Percentiles rank a stretch among this genome's conserved stretches.
These are phyloP conservation scores for Strigops habroptila DNA, from an alignment of 2,113 vertebrate genomes.

Conservation along the genomic window DNA sequence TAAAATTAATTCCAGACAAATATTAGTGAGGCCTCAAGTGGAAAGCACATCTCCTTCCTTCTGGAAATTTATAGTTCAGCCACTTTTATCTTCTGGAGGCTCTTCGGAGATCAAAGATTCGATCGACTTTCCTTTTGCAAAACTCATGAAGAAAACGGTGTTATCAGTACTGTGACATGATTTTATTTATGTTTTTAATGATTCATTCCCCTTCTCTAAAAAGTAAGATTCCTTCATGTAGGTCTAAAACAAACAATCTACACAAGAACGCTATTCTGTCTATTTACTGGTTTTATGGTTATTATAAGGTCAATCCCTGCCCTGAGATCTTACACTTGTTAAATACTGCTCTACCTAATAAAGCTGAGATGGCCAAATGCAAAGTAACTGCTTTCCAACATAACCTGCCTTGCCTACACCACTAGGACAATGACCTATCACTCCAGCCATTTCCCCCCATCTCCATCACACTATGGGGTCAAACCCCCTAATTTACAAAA, in stretches of 20 bases:
- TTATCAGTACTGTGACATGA: neutral
- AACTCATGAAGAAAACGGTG: neutral
- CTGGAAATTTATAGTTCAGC: slow-evolving; percentile 36
- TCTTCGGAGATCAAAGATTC: slow-evolving; percentile 41
- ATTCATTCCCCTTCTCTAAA: neutral
- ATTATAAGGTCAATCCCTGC: neutral
- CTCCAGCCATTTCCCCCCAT: neutral
- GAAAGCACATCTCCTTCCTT: slow-evolving; percentile 41
- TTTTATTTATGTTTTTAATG: neutral
- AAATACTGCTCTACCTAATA: neutral
- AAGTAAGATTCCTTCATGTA: neutral
- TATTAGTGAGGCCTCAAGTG: slow-evolving; percentile 22
- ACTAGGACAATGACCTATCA: neutral
- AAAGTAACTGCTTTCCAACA: neutral
- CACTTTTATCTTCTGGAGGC: slow-evolving; percentile 40
- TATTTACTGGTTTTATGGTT: neutral
- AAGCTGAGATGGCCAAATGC: neutral
- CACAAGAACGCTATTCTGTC: neutral
- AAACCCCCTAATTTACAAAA: neutral
- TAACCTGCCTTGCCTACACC: neutral
- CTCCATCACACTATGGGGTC: neutral
- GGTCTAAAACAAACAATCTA: neutral
- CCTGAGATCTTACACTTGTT: neutral
- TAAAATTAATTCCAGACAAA: slow-evolving; percentile 48
- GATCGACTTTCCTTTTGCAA: neutral